These are phyloP conservation scores for Thripadectes ignobilis DNA, from an alignment of 2,797 vertebrate species.

Conservation along the genomic window DNA sequence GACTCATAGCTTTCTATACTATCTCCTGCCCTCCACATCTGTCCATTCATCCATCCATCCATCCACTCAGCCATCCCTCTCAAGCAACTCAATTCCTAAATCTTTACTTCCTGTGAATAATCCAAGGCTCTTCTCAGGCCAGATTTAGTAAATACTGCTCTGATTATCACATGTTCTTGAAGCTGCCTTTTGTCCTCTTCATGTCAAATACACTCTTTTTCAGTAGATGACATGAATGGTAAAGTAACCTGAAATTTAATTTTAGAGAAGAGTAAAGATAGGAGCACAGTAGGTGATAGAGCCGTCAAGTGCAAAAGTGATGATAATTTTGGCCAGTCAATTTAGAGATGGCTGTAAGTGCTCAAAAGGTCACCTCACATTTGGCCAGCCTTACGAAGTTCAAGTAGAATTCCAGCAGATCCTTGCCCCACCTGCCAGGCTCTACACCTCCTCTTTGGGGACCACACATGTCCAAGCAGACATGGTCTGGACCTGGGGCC, in stretches of 20 bases:
- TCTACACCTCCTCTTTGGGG: neutral
- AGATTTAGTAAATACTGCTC: neutral
- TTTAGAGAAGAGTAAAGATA: neutral
- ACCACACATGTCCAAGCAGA: neutral
- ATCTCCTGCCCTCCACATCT: neutral
- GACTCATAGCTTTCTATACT: neutral
- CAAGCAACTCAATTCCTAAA: neutral
- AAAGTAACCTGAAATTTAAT: neutral
- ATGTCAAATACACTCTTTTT: neutral
- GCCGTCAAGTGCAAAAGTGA: neutral
- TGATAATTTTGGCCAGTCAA: neutral
- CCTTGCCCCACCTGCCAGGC: neutral
- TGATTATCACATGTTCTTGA: neutral
- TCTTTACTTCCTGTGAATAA: neutral
- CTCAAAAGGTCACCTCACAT: neutral
- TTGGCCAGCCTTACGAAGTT: neutral
- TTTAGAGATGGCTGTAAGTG: neutral
- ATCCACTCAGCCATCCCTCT: neutral
- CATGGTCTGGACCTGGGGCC: neutral
- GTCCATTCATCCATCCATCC: neutral
- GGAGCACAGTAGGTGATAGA: neutral
- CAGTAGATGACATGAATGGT: neutral
- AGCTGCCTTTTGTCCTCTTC: neutral
- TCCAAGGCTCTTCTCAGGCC: neutral
- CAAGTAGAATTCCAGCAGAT: neutral